A percentile compares a stretch with the other conserved stretches of the same genome.
Evolutionary conservation across 2,888 invertebrate species (phyloP).

Genomic region (Thumatha senex): DNA sequence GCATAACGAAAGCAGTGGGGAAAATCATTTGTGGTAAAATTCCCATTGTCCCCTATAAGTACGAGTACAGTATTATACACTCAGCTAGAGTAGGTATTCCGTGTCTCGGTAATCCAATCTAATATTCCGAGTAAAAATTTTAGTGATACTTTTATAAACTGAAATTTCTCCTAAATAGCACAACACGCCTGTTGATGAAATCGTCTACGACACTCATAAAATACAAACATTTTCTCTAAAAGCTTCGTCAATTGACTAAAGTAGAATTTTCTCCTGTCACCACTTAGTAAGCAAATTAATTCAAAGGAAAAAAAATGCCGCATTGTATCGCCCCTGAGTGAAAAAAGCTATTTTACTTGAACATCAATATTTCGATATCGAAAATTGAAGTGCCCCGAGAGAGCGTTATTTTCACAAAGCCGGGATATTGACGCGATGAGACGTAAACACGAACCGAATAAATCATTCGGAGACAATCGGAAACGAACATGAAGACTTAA

Average conservation of each 20-base stretch:
- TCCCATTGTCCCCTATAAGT: no score
- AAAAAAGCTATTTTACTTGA: slow-evolving; percentile 61
- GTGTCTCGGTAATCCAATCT: no score
- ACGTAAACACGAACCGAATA: slow-evolving; percentile 63
- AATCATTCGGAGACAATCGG: slow-evolving; percentile 63
- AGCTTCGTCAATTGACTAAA: slow-evolving; percentile 53
- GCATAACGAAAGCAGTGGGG: no score
- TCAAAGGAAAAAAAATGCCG: slow-evolving; percentile 58
- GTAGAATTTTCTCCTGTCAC: slow-evolving; percentile 53
- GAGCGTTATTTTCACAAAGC: slow-evolving; percentile 61
- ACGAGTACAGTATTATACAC: no score
- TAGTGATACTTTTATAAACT: no score
- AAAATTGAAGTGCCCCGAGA: slow-evolving; percentile 39
- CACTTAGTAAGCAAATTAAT: slow-evolving; percentile 73
- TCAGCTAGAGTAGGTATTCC: no score
- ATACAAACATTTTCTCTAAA: slow-evolving; percentile 52
- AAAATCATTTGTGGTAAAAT: no score
- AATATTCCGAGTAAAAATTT: no score
- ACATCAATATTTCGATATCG: slow-evolving; percentile 53
- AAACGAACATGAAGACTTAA: slow-evolving; percentile 40
- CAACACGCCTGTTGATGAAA: slow-evolving; percentile 38
- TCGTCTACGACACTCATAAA: slow-evolving; percentile 47
- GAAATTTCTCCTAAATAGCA: slow-evolving; percentile 7
- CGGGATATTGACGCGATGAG: slow-evolving; percentile 50
- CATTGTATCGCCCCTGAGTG: slow-evolving; percentile 51